Evolutionary conservation across 2,797 vertebrate genomes (phyloP), one percentile per base, ranked within the genome.

Genomic region (Picus viridis): DNA sequence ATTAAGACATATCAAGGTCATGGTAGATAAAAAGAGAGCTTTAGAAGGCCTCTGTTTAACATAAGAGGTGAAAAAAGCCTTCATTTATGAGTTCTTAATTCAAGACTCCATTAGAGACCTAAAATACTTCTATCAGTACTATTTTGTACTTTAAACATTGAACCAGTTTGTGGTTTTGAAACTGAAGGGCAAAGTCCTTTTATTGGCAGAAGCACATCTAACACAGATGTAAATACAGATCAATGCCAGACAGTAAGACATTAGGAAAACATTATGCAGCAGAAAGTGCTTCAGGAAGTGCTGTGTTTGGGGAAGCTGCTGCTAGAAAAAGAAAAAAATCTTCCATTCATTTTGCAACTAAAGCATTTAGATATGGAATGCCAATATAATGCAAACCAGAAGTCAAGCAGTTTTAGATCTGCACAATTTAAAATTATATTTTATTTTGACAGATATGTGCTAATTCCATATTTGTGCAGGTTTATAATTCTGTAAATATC

Each of bases 61-160:
- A 7, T 36, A 71, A 71, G 45, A 92, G n/a, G 83, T 89, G 41
- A 62, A 91, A 95, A 94, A 87, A 67, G 8, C 24, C 20, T 74
- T 84, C 20, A 34, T 95, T 96, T 92, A 80, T 92, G 43, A 82
- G 30, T 94, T 95, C 90, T 71, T 69, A 53, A 63, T 74, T 87
- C 79, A 83, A 93, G 92, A 91, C 89, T 78, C 73, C 54, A 80
- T 69, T 90, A 71, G 68, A 74, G 53, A 51, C 16, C 4, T 24
- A 24, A 79, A 68, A 59, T 56, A 73, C 30, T 76, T 5, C 9
- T 34, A 49, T 54, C 9, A 16, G 63, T 83, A 72, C 61, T 51
- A 24, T 77, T 95, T 95, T 92, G 47, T 86, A 65, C n/a, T 81
- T 34, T 26, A 67, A 58, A 39, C 2, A 27, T 34, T 49, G 36